Percentiles rank a stretch among this genome's conserved stretches.
These are phyloP conservation scores for Aspidiotus rigidus DNA, from an alignment of 2,888 invertebrate genomes.

Conservation along the genomic window DNA sequence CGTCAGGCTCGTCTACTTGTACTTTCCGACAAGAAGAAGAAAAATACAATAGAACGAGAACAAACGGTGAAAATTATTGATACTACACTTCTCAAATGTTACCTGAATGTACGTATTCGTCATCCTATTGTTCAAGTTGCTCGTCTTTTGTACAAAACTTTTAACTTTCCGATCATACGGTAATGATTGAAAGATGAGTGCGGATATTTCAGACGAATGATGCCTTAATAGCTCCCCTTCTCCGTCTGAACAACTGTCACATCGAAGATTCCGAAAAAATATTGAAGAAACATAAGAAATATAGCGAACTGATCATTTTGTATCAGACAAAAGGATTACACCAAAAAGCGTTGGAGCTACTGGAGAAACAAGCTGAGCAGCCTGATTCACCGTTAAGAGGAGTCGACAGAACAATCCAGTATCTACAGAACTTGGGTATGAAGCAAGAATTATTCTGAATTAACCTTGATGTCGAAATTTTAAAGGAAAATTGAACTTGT, in stretches of 20 bases:
- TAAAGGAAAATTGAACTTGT: background rate
- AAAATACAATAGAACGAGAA: slow-evolving; percentile 41
- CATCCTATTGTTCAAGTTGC: background rate
- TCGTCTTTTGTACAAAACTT: background rate
- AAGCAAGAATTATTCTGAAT: no score
- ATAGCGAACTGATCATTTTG: slow-evolving; percentile 85
- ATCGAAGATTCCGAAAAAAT: slow-evolving; percentile 87
- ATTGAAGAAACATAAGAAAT: slow-evolving; percentile 74
- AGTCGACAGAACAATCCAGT: slow-evolving; percentile 73
- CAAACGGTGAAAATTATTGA: slow-evolving; percentile 85
- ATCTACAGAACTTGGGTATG: slow-evolving; percentile 77
- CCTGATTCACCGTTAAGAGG: slow-evolving; percentile 69
- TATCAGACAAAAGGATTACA: slow-evolving; percentile 92
- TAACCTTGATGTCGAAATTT: background rate
- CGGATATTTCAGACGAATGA: slow-evolving; percentile 71
- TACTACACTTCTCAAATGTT: slow-evolving; percentile 93
- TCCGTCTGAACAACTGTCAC: slow-evolving; percentile 86
- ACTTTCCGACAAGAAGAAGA: slow-evolving; percentile 40
- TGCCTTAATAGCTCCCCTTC: slow-evolving; percentile 79
- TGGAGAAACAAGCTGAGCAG: slow-evolving; percentile 66
- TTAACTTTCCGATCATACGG: background rate
- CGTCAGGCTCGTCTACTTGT: slow-evolving; percentile 42
- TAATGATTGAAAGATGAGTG: background rate
- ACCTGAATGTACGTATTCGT: slow-evolving; percentile 62
- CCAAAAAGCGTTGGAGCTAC: slow-evolving; percentile 76